Conservation (phyloP, 2,888 invertebrate species). For the Acleris literana region DNA sequence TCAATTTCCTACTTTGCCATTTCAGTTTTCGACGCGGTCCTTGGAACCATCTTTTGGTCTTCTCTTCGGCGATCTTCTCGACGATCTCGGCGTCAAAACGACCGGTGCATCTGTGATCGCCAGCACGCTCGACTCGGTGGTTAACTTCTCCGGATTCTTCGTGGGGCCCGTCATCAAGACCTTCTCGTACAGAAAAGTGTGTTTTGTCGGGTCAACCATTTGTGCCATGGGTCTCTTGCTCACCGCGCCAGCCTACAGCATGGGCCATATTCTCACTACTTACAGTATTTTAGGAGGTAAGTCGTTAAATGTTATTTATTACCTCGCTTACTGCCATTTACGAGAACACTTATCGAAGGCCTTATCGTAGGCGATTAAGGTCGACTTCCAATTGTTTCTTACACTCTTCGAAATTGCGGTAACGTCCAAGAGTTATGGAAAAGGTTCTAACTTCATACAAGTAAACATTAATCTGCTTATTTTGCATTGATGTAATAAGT, state of each 20-base stretch:
- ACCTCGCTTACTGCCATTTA: slow-evolving; percentile 6
- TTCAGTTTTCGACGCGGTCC: slow-evolving; percentile 90
- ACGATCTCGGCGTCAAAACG: slow-evolving; percentile 87
- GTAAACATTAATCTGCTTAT: background rate
- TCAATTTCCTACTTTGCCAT: slow-evolving; percentile 43
- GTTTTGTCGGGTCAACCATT: slow-evolving; percentile 86
- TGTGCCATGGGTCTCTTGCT: slow-evolving; percentile 86
- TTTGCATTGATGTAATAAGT: background rate
- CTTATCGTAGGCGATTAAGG: slow-evolving; percentile 10
- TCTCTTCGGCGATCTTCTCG: slow-evolving; percentile 89
- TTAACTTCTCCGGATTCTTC: slow-evolving; percentile 91
- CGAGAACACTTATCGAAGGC: slow-evolving; percentile 11
- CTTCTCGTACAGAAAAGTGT: slow-evolving; percentile 89
- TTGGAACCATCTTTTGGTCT: slow-evolving; percentile 92
- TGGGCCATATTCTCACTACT: slow-evolving; percentile 87
- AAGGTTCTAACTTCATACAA: background rate
- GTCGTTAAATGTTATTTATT: slow-evolving; percentile 43
- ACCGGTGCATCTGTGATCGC: slow-evolving; percentile 90
- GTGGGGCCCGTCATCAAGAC: slow-evolving; percentile 90
- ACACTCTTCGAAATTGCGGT: background rate
- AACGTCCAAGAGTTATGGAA: background rate
- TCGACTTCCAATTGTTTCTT: slow-evolving; percentile 3
- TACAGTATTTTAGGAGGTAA: slow-evolving; percentile 90
- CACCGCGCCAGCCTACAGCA: slow-evolving; percentile 87
- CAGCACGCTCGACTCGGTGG: slow-evolving; percentile 89